Evolutionary conservation across 2,888 invertebrate species (phyloP), one percentile per base, ranked within the genome.

Genomic region (Tipula vernalis): DNA sequence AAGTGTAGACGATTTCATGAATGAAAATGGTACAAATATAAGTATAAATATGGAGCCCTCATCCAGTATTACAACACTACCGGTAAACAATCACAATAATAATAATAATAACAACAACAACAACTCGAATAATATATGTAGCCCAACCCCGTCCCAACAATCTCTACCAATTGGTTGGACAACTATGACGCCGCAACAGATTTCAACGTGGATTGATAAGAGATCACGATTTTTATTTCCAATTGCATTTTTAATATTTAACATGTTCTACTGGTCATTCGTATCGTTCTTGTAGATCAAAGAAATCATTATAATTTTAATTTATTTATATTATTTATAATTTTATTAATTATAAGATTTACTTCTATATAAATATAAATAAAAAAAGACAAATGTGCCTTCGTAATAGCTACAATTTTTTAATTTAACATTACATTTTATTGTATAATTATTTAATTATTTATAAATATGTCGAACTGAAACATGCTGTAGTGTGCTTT

Each of bases 111-210:
- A 13, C 85, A 85, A 88, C 83, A 85, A 88, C 83, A 91, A 90
- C 89, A 92, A 92, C 90, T 91, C 91, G 71, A 87, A 88, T n/a
- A 91, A 90, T 87, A 91, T 92, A 12, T 92, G 92, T 89, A 91
- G 91, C 47, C 87, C 85, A 87, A 88, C 47, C 87, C 91, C 90
- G 5, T 91, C 91, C 57, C 90, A 91, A 87, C 92, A 92, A 36
- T 36, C 85, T 87, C 92, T 87, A 87, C 87, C 92, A 90, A 92
- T 91, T 87, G 91, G 92, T 39, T 95, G 95, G 94, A 96, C 96
- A 86, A 96, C 96, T 13, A 95, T 97, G 95, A 96, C 97, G 1
- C 96, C 97, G 0, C 97, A 97, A 89, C 96, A 97, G 91, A 96
- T 97, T 87, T 96, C 97, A 88, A 95, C 95, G 86, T 97, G 97